Evolutionary conservation across 2,113 vertebrate genomes (phyloP).

Genomic region (Meriones unguiculatus): DNA sequence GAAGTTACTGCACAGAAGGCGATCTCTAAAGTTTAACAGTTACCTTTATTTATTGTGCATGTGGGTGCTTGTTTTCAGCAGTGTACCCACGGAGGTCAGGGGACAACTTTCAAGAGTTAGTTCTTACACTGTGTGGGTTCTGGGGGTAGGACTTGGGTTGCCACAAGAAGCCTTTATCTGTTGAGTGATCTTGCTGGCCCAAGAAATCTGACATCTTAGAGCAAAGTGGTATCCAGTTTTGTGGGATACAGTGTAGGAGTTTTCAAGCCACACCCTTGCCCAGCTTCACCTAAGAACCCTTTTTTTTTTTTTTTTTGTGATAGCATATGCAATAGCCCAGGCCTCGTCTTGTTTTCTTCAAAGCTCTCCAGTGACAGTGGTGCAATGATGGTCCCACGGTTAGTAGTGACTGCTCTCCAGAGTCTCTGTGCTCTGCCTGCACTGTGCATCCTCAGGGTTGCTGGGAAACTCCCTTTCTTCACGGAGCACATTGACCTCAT

Average conservation of each 20-base stretch:
- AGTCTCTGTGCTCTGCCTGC: neutral
- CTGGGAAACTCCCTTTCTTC: neutral
- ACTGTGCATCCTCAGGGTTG: rapidly evolving
- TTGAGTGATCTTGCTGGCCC: neutral
- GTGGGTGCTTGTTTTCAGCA: neutral
- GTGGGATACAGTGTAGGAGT: neutral
- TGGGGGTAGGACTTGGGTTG: neutral
- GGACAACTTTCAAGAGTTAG: neutral
- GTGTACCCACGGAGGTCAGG: neutral
- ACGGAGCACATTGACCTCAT: neutral
- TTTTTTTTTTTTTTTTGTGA: neutral
- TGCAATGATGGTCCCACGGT: too few relatives aligned
- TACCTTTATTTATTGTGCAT: too few relatives aligned
- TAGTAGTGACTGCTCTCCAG: neutral
- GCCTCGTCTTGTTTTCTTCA: neutral
- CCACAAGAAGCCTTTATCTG: neutral
- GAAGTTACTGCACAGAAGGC: neutral
- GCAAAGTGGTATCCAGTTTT: neutral
- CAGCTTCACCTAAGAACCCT: neutral
- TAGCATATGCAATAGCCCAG: neutral
- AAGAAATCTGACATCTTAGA: neutral
- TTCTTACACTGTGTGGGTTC: too few relatives aligned
- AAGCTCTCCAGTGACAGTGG: neutral
- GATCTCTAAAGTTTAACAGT: neutral
- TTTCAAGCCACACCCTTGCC: neutral